phyloP scores from a whole-genome alignment of 2,797 vertebrate species.

The Ambastaia sidthimunki region DNA sequence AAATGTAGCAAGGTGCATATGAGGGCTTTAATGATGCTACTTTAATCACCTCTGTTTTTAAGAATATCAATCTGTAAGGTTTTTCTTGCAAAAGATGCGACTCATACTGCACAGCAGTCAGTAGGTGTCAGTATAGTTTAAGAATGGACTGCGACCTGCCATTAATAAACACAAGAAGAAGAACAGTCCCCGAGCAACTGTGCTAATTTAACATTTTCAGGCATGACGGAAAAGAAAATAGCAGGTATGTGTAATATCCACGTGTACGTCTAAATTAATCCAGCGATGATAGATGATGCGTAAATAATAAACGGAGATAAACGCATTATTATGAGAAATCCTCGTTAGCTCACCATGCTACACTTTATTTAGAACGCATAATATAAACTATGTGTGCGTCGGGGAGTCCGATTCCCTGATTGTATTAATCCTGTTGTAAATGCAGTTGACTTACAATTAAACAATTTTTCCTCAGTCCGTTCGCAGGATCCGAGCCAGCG shows the following conservation, averaged over 20 bases:
- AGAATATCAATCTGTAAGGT: too few relatives aligned
- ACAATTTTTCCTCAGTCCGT: constrained; percentile 66
- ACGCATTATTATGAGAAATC: too few relatives aligned
- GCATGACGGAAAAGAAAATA: constrained; percentile 63
- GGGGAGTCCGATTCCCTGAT: background rate
- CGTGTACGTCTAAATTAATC: background rate
- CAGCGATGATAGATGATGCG: too few relatives aligned
- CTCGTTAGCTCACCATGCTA: background rate
- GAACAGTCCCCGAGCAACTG: background rate
- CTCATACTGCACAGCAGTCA: background rate
- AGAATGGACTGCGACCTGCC: background rate
- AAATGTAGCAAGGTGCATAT: too few relatives aligned
- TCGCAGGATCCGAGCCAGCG: constrained; percentile 79
- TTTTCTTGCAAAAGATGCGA: too few relatives aligned
- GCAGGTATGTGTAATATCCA: constrained; percentile 35
- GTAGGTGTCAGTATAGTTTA: background rate
- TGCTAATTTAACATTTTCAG: constrained; percentile 6
- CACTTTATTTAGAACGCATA: background rate
- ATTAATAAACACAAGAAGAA: background rate
- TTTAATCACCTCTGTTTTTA: too few relatives aligned
- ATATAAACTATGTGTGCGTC: background rate
- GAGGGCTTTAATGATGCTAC: too few relatives aligned
- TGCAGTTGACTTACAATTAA: background rate
- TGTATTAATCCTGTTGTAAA: background rate
- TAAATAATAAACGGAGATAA: background rate